Evolutionary conservation across 2,113 vertebrate genomes (phyloP), one percentile per base, ranked within the genome.

Genomic region (Stercorarius parasiticus): DNA sequence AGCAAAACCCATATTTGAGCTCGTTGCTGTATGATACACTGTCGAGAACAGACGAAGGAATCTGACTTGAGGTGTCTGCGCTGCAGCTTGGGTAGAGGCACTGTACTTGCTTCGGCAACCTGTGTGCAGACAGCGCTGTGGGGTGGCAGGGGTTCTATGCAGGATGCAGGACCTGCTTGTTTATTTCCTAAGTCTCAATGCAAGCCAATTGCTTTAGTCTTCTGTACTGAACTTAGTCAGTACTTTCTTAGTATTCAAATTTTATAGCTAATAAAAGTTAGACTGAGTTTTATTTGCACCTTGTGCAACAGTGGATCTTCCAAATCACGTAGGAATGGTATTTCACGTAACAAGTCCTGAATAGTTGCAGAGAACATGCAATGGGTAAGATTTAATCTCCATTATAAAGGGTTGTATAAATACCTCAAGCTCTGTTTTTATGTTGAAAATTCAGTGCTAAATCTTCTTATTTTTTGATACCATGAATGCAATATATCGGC

Each of bases 391-490:
- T 58, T 61, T 73, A 52, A 61, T 84, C 26, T 85, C 30, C 15
- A 27, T 74, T 71, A 36, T 2, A 64, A 71, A 94, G 69, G 61
- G 23, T 13, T 67, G 29, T 79, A 52, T 66, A 86, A 96, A 91
- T 96, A 95, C 86, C 93, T 95, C 88, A 74, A 91, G 47, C 65
- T 93, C 59, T 71, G 59, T 84, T 91, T 94, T 78, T 67, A 82
- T 12, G 20, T 67, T 74, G 61, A 87, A 81, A 82, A 71, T 40
- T 65, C 82, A 91, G 65, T 91, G 77, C 77, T 91, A 38, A 32
- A 11, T 78, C 67, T 70, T 70, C 47, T 17, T 87, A 26, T 56
- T 83, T 93, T 90, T 94, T 88, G 79, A 86, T 78, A 53, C 49
- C 34, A 29, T 42, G 29, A 91, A 66, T 94, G 80, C 80, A 86